These are phyloP conservation scores for Erebia epiphron DNA, from an alignment of 2,888 invertebrate genomes.

Conservation along the genomic window DNA sequence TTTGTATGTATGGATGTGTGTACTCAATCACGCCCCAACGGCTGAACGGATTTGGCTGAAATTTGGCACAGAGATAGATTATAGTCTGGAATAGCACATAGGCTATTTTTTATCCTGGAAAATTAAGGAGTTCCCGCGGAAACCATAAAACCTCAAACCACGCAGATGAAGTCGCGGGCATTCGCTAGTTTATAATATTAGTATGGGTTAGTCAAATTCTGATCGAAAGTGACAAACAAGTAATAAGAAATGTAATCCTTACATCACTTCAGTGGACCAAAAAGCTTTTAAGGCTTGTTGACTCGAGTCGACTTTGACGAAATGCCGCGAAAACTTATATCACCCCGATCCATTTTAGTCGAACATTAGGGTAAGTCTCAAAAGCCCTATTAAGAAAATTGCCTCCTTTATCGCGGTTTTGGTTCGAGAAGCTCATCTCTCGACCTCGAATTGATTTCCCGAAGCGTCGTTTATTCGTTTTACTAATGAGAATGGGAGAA, in stretches of 20 bases:
- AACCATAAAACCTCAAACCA: no score
- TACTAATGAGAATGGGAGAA: not conserved
- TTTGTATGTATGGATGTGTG: no score
- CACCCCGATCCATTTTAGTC: slow-evolving; percentile 37
- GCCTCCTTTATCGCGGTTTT: slow-evolving; percentile 40
- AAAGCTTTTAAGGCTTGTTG: slow-evolving; percentile 36
- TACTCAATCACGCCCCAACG: no score
- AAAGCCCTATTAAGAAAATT: slow-evolving; percentile 43
- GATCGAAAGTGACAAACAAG: no score
- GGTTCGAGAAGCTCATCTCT: slow-evolving; percentile 27
- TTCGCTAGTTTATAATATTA: not conserved
- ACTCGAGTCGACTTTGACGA: slow-evolving; percentile 29
- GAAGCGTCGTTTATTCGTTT: slow-evolving; percentile 13
- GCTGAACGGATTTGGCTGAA: no score
- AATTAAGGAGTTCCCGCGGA: no score
- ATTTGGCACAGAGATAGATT: no score
- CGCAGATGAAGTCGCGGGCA: no score
- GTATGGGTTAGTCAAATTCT: no score
- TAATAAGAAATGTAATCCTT: slow-evolving; percentile 12
- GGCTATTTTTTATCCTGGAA: no score
- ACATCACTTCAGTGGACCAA: slow-evolving; percentile 26
- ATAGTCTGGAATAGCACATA: no score
- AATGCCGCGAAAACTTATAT: slow-evolving; percentile 33
- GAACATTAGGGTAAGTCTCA: slow-evolving; percentile 40
- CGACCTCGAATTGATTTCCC: slow-evolving; percentile 15